A percentile compares a stretch with the other conserved stretches of the same genome.
These are phyloP conservation scores for Notechis scutatus DNA, from an alignment of 2,113 vertebrate species.

Conservation along the genomic window DNA sequence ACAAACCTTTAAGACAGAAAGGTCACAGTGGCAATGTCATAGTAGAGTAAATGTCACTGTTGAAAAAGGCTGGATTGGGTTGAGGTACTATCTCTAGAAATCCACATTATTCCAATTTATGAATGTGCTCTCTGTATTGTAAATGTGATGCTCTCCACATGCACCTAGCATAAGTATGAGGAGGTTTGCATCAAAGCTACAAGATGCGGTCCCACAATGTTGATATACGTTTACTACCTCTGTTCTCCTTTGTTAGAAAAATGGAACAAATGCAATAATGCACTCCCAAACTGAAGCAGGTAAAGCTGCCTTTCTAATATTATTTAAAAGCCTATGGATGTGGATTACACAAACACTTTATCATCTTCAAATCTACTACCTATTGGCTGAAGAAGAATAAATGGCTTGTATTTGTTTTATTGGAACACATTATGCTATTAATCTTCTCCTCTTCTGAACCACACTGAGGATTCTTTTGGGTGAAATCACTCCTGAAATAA, in stretches of 20 bases:
- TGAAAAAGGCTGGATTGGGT: slow-evolving; percentile 32
- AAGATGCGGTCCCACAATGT: slow-evolving; percentile 36
- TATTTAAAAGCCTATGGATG: slow-evolving; percentile 55
- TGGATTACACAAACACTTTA: slow-evolving; percentile 59
- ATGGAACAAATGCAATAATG: slow-evolving; percentile 27
- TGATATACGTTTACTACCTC: slow-evolving; percentile 12
- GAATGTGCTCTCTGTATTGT: slow-evolving; percentile 34
- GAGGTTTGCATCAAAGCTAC: slow-evolving; percentile 45
- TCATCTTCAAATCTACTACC: slow-evolving; percentile 69
- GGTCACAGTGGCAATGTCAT: slow-evolving; percentile 41
- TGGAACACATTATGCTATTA: slow-evolving; percentile 72
- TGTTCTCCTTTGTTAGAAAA: slow-evolving; percentile 23
- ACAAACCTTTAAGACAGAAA: slow-evolving; percentile 44
- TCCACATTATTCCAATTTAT: slow-evolving; percentile 55
- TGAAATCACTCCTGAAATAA: slow-evolving; percentile 61
- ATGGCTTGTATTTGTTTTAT: slow-evolving; percentile 65
- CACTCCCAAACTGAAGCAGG: slow-evolving; percentile 33
- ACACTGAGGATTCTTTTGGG: slow-evolving; percentile 39
- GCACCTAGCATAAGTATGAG: slow-evolving; percentile 31
- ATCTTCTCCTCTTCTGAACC: slow-evolving; percentile 59
- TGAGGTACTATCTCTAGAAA: slow-evolving; percentile 42
- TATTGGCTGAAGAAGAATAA: slow-evolving; percentile 54
- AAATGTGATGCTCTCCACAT: slow-evolving; percentile 31
- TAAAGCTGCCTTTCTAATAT: slow-evolving; percentile 42
- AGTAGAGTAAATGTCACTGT: slow-evolving; percentile 43